Evolutionary conservation across 2,888 invertebrate species (phyloP).

Genomic region (Hypena proboscidalis): DNA sequence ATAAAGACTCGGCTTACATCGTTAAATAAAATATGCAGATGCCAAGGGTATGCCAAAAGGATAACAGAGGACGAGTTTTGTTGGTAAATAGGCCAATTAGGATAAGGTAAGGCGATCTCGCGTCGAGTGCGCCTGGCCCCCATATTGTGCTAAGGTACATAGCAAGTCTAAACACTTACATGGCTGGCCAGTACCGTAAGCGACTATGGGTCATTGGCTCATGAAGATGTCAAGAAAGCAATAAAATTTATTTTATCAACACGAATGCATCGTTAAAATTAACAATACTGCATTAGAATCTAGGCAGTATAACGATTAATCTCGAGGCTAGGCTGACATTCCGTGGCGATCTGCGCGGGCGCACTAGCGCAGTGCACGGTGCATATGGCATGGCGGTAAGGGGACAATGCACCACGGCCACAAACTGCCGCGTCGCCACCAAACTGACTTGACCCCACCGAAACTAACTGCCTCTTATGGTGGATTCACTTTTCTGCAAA

Average conservation of each 20-base stretch:
- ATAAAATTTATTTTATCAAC: slow-evolving; percentile 66
- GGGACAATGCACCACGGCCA: slow-evolving; percentile 46
- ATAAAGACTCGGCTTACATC: slow-evolving; percentile 17
- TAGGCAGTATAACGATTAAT: slow-evolving; percentile 46
- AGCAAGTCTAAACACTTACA: slow-evolving; percentile 51
- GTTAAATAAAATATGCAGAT: slow-evolving; percentile 11
- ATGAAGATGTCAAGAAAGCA: slow-evolving; percentile 70
- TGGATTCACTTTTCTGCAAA: too few species aligned
- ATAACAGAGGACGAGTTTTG: slow-evolving; percentile 3
- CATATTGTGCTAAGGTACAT: slow-evolving; percentile 54
- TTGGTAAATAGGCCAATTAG: slow-evolving; percentile 10
- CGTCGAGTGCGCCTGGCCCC: slow-evolving; percentile 33
- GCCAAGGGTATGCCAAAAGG: background rate
- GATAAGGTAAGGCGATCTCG: slow-evolving; percentile 22
- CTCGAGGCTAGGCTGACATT: slow-evolving; percentile 30
- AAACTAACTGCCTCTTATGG: slow-evolving; percentile 29
- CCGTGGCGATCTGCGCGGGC: slow-evolving; percentile 26
- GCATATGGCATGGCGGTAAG: slow-evolving; percentile 21
- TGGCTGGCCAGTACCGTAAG: slow-evolving; percentile 69
- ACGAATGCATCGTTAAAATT: slow-evolving; percentile 58
- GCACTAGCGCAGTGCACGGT: slow-evolving; percentile 17
- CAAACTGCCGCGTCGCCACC: slow-evolving; percentile 40
- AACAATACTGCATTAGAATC: slow-evolving; percentile 54
- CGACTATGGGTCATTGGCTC: slow-evolving; percentile 74
- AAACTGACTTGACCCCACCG: slow-evolving; percentile 40